Percentiles rank a stretch among this genome's conserved stretches.
phyloP scores from a whole-genome alignment of 2,797 vertebrate genomes.

The Petrocephalus sullivani region DNA sequence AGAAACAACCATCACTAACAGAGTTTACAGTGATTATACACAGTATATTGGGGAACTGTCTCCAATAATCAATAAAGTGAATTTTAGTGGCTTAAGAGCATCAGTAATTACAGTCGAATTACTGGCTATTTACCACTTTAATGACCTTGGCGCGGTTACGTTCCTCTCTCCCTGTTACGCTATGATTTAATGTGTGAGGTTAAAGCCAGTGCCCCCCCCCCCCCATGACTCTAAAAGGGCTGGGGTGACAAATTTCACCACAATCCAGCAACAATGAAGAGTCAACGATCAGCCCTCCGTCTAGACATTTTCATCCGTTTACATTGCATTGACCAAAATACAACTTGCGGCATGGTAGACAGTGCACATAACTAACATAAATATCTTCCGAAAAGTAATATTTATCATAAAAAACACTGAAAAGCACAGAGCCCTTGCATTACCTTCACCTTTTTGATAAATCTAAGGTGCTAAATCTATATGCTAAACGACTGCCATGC shows the following conservation, averaged over 20 bases:
- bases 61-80: neutral
- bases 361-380: neutral
- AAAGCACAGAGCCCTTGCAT: neutral
- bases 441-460: neutral
- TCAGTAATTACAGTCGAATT: neutral
- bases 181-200: neutral
- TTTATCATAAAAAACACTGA: neutral
- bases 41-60: neutral
- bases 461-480: neutral
- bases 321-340: neutral
- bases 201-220: neutral
- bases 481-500: neutral
- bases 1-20: neutral
- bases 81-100: neutral
- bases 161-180: neutral
- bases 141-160: neutral
- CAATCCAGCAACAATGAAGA: neutral
- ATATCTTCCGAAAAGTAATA: neutral
- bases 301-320: neutral
- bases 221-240: neutral
- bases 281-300: neutral
- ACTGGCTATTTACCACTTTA: neutral
- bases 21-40: neutral
- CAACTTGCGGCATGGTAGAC: neutral
- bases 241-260: neutral